Evolutionary conservation across 1,140 invertebrate genomes (phyloP).

Genomic region (Bicyclus anynana): DNA sequence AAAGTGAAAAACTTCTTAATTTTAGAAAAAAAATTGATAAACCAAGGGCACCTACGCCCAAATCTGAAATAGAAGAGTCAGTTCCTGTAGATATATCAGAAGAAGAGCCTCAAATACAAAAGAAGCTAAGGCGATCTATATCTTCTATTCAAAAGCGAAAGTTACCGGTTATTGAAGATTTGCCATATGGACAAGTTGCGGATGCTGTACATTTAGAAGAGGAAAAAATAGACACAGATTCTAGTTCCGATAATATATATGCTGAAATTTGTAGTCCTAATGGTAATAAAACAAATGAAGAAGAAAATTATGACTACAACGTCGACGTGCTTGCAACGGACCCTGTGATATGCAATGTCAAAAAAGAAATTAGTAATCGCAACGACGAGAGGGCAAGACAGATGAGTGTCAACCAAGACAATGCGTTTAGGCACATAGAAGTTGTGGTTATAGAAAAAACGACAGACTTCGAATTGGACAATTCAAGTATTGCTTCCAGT

Average conservation of each 20-base stretch:
- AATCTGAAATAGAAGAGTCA: conserved; percentile 62
- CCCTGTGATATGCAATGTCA: conserved; percentile 69
- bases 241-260: conserved; percentile 79
- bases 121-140: conserved; percentile 69
- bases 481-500: conserved; percentile 60
- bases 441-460: conserved; percentile 75
- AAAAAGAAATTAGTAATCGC: conserved; percentile 65
- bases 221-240: conserved; percentile 68
- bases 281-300: conserved; percentile 51
- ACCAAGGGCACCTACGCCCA: conserved; percentile 64
- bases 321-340: conserved; percentile 64
- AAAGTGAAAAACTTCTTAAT: conserved; percentile 58
- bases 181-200: conserved; percentile 74
- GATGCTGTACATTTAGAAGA: conserved; percentile 67
- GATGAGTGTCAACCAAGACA: conserved; percentile 63
- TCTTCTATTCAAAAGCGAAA: conserved; percentile 75
- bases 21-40: conserved; percentile 72
- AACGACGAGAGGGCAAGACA: conserved; percentile 66
- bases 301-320: conserved; percentile 62
- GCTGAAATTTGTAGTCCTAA: conserved; percentile 78
- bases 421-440: conserved; percentile 75
- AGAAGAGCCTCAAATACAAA: conserved; percentile 55
- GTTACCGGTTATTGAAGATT: conserved; percentile 75
- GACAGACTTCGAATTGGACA: conserved; percentile 64
- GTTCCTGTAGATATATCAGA: conserved; percentile 59